phyloP scores from a whole-genome alignment of 1,140 invertebrate genomes.

The Zeugodacus cucurbitae region DNA sequence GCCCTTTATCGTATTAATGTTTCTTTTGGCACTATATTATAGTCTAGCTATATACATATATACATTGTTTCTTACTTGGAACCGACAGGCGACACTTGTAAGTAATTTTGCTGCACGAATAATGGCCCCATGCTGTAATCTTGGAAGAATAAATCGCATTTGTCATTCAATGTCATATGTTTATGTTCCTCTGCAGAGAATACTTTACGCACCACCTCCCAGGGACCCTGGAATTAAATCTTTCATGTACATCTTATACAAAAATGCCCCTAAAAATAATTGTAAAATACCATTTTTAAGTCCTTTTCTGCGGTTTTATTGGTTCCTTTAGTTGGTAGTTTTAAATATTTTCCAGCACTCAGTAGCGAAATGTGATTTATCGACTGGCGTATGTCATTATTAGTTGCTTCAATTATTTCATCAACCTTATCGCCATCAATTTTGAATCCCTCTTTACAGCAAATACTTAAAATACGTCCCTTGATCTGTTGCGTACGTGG shows the following conservation, averaged over 20 bases:
- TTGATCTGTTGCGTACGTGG: slow-evolving; percentile 92
- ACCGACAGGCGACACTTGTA: slow-evolving; percentile 76
- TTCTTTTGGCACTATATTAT: background rate
- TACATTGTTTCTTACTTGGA: slow-evolving; percentile 70
- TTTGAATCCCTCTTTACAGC: slow-evolving; percentile 91
- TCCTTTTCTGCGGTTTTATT: slow-evolving; percentile 79
- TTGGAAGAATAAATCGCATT: slow-evolving; percentile 94
- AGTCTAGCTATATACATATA: background rate
- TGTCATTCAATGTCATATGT: slow-evolving; percentile 85
- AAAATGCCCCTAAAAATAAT: background rate
- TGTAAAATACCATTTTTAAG: slow-evolving; percentile 76
- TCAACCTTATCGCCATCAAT: slow-evolving; percentile 80
- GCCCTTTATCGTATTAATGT: too few species aligned
- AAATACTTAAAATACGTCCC: slow-evolving; percentile 89
- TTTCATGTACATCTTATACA: background rate
- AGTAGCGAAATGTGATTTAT: slow-evolving; percentile 88
- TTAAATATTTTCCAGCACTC: slow-evolving; percentile 71
- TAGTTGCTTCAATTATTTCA: slow-evolving; percentile 87
- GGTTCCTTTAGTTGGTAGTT: slow-evolving; percentile 69
- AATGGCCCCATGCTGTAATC: slow-evolving; percentile 95
- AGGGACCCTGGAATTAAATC: slow-evolving; percentile 76
- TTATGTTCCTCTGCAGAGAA: slow-evolving; percentile 87
- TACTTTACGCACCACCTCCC: slow-evolving; percentile 92
- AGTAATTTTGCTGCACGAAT: slow-evolving; percentile 99
- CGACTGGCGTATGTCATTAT: slow-evolving; percentile 94